Evolutionary conservation across 1,140 invertebrate species (phyloP), one percentile per base, ranked within the genome.

Genomic region (Pseudomyrmex concolor): DNA sequence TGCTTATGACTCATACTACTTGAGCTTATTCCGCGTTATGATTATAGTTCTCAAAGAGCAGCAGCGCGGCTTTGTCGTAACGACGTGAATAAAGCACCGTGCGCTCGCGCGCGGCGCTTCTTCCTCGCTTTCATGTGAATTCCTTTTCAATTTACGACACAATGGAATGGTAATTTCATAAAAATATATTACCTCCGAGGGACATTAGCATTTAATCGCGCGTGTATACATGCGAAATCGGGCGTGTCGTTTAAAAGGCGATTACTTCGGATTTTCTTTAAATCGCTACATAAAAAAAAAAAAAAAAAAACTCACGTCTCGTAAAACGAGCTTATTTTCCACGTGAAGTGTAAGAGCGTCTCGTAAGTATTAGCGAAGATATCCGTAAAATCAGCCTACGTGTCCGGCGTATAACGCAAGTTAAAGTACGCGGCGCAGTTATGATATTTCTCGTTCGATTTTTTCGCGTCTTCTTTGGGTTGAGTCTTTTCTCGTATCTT

Each of bases 11-110:
- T 78, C 74, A 68, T 76, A 15, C 64, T 45, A 57, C 74, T 68
- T 78, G 34, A 68, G 50, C 74, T 78, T 68, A 78, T 78, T 78
- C 74, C 74, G 74, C 74, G 74, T 78, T 78, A 78, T 57, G 74
- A 78, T 78, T 77, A 57, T 78, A 68, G 50, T 68, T 43, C 43
- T 68, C 34, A 68, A 68, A 78, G 74, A 78, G 74, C 74, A 64
- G n/a, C 64, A 78, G 74, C 19, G 51, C 34, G 34, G 34, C 74
- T 78, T 78, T 78, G 63, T 68, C 51, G 34, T 77, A 55, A 68
- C 8, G 9, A 77, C 4, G 34, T 68, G 64, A 78, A 78, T 68
- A 78, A 78, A 78, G 25, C 64, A 34, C 34, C 34, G 13, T 5
- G 1, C 13, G 19, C 34, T 0, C 19, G 19, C 12, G 54, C 22